Base-by-base conservation (phyloP, 2,888 invertebrate genomes). In the Agrochola litura region DNA sequence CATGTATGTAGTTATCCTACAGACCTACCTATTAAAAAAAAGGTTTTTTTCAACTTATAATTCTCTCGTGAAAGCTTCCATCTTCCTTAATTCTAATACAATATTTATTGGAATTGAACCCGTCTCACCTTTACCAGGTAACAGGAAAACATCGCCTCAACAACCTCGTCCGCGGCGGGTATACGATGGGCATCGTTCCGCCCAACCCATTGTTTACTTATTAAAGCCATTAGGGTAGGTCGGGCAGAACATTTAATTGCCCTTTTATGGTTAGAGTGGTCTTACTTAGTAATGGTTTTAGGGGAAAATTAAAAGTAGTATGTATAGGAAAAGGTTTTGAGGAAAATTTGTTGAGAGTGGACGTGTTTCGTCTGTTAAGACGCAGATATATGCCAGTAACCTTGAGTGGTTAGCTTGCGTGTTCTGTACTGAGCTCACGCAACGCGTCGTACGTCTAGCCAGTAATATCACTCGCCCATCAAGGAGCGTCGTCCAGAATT, bases 181-280 rank as follows among this genome's bases (percentile, higher is more conserved):
- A 6, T 30, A 8, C 25, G 56, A 41, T 12, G n/a, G 16, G 25
- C 22, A 68, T 54, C 60, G 81, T 66, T 60, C 82, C 86, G 79
- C 88, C 86, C 88, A 82, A 63, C 75, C 76, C 76, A 85, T 88
- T 90, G 91, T 90, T 89, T 90, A 88, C 86, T 89, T 88, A 91
- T 89, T 88, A 74, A 88, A 85, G 68, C 82, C 78, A 79, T 85
- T 88, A 85, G 80, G 88, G 85, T 79, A 82, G 87, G 82, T 86
- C 83, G 84, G 83, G 75, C 54, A 71, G 76, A 64, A 73, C 56
- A 71, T 49, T 88, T 86, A 83, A 88, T 88, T 85, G 77, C 70
- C 69, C 79, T 81, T 85, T 79, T 73, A 76, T 58, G 73, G 74
- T 70, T 60, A 77, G 54, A 54, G 46, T 63, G 70, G 52, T 43